Evolutionary conservation across 2,888 invertebrate species (phyloP), one percentile per base, ranked within the genome.

Genomic region (Rutpela maculata): DNA sequence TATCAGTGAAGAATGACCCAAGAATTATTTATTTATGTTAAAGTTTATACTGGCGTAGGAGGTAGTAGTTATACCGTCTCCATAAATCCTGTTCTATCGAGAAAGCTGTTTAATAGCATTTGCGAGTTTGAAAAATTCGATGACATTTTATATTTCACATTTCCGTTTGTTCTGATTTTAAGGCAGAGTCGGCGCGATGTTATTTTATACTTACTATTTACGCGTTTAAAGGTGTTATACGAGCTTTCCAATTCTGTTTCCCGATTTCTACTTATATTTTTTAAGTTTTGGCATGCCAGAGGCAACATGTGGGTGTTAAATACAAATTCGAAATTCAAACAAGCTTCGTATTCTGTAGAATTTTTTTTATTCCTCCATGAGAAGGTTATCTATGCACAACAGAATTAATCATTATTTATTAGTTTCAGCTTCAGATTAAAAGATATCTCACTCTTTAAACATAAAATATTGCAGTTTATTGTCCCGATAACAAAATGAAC

Each of bases 1-100:
- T 35, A 43, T 38, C 17, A 65, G 18, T 65, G 17, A 35, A 65
- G n/a, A 43, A 55, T 26, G 35, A 19, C 43, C 56, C 12, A 26
- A 19, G 59, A 69, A 59, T 43, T 59, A 43, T 70, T 38, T 70
- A 70, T 38, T 18, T 17, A 35, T 38, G 18, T 18, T 65, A 65
- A 43, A 38, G 10, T 65, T 35, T 38, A 65, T 43, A 26, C n/a
- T 43, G n/a, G 9, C 70, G 60, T 70, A 50, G 70, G 60, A 43
- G 59, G 38, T 22, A 43, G 59, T 10, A 43, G 59, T 19, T 43
- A 70, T 56, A 22, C 72, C 2, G 72, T 63, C 62, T 63, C 15
- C 63, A 63, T 63, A 74, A 74, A 68, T 74, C 65, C 62, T 74
- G 68, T 74, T 43, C 60, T 57, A 66, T 65, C 67, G 74, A 57